Percentiles rank a stretch among this genome's conserved stretches.
phyloP scores from a whole-genome alignment of 2,888 invertebrate genomes.

The Drymonia ruficornis region DNA sequence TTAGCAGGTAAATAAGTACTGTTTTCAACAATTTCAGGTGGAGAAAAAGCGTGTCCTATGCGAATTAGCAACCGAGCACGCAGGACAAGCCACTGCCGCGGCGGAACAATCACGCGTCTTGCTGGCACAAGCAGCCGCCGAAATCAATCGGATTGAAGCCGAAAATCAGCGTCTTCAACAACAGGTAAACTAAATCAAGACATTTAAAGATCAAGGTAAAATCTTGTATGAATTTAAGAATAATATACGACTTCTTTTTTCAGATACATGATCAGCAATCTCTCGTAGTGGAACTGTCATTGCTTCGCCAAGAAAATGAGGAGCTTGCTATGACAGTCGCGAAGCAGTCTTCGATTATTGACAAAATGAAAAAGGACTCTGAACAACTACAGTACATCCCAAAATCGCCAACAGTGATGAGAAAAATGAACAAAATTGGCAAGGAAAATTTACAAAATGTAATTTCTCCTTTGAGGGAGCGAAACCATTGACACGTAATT shows the following conservation, averaged over 20 bases:
- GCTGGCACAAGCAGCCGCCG: slow-evolving; percentile 66
- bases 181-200: slow-evolving; percentile 51
- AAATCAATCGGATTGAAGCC: slow-evolving; percentile 65
- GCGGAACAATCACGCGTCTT: slow-evolving; percentile 72
- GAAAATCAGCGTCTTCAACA: slow-evolving; percentile 67
- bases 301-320: slow-evolving; percentile 79
- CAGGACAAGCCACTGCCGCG: slow-evolving; percentile 68
- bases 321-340: slow-evolving; percentile 73
- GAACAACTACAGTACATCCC: slow-evolving; percentile 64
- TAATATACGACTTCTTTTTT: neutral
- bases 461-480: slow-evolving; percentile 76
- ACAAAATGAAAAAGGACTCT: slow-evolving; percentile 73
- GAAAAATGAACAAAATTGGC: slow-evolving; percentile 71
- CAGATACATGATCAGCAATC: slow-evolving; percentile 81
- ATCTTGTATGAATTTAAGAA: too few relatives aligned
- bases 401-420: slow-evolving; percentile 69
- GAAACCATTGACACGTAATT: slow-evolving; percentile 56
- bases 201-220: too few relatives aligned
- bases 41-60: slow-evolving; percentile 70
- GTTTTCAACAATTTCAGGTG: too few relatives aligned
- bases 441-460: slow-evolving; percentile 72
- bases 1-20: too few relatives aligned
- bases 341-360: slow-evolving; percentile 74
- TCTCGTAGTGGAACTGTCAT: slow-evolving; percentile 72
- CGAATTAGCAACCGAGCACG: slow-evolving; percentile 69